These are phyloP conservation scores for Eudyptes chrysolophus DNA, from an alignment of 2,113 vertebrate species.

Conservation along the genomic window DNA sequence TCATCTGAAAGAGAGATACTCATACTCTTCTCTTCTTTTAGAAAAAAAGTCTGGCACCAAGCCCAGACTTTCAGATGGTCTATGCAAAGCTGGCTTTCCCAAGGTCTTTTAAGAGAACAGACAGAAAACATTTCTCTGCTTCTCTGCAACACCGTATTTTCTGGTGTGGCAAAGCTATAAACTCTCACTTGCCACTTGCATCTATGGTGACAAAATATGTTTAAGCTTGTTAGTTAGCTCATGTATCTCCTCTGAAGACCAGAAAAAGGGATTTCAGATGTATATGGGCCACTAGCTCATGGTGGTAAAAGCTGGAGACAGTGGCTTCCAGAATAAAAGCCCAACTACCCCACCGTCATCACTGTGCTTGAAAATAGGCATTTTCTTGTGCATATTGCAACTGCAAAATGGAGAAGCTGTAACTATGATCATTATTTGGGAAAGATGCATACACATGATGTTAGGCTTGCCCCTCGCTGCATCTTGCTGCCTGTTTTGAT, in stretches of 20 bases:
- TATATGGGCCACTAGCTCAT: not conserved
- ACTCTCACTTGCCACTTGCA: not conserved
- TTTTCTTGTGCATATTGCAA: not conserved
- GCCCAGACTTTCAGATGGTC: not conserved
- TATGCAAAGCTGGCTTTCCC: not conserved
- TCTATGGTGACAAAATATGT: not conserved
- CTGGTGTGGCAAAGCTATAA: not conserved
- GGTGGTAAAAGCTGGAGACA: not conserved
- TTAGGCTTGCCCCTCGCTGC: not conserved
- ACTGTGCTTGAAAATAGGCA: not conserved
- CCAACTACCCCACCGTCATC: not conserved
- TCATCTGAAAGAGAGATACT: not conserved
- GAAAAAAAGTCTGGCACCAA: not conserved
- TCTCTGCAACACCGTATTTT: not conserved
- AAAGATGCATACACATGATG: not conserved
- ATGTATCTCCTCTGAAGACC: not conserved
- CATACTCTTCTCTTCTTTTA: not conserved
- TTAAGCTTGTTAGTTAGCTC: not conserved
- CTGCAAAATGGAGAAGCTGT: not conserved
- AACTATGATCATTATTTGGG: not conserved
- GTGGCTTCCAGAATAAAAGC: not conserved
- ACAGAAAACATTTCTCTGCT: not conserved
- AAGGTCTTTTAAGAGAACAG: not conserved
- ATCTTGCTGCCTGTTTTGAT: not conserved
- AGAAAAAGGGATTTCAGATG: not conserved